These are phyloP conservation scores for Holothuria leucospilota DNA, from an alignment of 53 echinoderm and acorn worm genomes.

Conservation along the genomic window DNA sequence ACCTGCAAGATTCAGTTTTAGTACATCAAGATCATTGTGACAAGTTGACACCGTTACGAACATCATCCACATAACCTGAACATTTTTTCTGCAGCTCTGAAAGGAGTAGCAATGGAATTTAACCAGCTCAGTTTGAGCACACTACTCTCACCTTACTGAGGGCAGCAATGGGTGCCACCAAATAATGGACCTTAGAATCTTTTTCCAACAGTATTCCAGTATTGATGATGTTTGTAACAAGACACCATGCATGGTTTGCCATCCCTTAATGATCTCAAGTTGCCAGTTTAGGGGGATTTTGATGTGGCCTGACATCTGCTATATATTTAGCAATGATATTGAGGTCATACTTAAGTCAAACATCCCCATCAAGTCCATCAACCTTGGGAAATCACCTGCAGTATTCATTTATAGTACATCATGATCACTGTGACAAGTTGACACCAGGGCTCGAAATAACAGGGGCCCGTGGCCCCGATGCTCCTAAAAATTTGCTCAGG, in stretches of 20 bases:
- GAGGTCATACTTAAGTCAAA: not conserved
- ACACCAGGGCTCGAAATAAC: too few relatives aligned
- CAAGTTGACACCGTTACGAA: conserved; percentile 8
- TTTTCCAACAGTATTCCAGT: not conserved
- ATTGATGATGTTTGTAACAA: not conserved
- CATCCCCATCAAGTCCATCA: not conserved
- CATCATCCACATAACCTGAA: conserved; percentile 1
- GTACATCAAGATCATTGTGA: too few relatives aligned
- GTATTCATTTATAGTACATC: not conserved
- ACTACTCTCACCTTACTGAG: too few relatives aligned
- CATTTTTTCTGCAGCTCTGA: not conserved
- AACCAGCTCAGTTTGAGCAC: too few relatives aligned
- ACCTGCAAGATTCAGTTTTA: not conserved
- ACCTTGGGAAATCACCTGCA: not conserved
- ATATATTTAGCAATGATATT: not conserved
- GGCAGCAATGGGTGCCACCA: not conserved
- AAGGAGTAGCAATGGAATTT: not conserved
- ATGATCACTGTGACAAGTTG: too few relatives aligned
- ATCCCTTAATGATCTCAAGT: not conserved
- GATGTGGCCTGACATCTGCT: not conserved
- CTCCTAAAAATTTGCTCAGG: too few relatives aligned
- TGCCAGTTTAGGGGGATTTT: not conserved
- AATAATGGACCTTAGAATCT: not conserved
- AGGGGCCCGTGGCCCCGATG: too few relatives aligned
- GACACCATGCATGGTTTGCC: not conserved